A percentile compares a stretch with the other conserved stretches of the same genome.
These are phyloP conservation scores for Deilephila porcellus DNA, from an alignment of 2,888 invertebrate species.

Conservation along the genomic window DNA sequence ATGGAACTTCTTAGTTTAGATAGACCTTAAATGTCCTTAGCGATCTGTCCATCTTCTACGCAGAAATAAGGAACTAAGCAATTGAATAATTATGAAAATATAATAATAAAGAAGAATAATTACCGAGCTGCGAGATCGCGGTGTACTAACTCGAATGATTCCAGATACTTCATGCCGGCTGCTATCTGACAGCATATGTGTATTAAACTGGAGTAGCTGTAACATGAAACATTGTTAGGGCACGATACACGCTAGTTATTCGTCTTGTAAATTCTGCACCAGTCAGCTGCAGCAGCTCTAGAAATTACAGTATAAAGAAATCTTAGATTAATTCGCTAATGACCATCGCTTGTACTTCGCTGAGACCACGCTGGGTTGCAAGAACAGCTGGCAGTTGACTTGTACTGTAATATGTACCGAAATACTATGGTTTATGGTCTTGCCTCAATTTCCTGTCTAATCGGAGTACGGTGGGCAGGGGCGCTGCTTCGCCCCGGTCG, in stretches of 20 bases:
- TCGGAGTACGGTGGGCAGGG: conserved; percentile 88
- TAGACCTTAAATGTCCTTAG: too few relatives aligned
- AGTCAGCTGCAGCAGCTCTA: not conserved
- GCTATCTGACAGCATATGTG: conserved; percentile 95
- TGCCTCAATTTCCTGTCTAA: conserved; percentile 81
- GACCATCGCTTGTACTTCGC: conserved; percentile 18
- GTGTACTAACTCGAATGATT: conserved; percentile 94
- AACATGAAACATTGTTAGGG: conserved; percentile 53
- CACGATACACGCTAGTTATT: not conserved
- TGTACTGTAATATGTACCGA: not conserved
- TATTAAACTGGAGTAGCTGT: conserved; percentile 92
- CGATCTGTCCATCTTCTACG: too few relatives aligned
- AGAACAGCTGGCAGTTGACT: too few relatives aligned
- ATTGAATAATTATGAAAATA: too few relatives aligned
- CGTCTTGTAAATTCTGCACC: too few relatives aligned
- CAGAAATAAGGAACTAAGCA: too few relatives aligned
- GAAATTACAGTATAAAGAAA: not conserved
- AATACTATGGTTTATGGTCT: conserved; percentile 30
- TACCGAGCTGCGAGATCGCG: conserved; percentile 94
- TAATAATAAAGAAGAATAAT: conserved; percentile 38
- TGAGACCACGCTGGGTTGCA: not conserved
- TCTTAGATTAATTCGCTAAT: not conserved
- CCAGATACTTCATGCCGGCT: conserved; percentile 97
- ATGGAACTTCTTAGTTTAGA: too few relatives aligned
- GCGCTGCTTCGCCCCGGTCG: conserved; percentile 94